Evolutionary conservation across 2,113 vertebrate species (phyloP), one percentile per base, ranked within the genome.

Genomic region (Callionymus lyra): DNA sequence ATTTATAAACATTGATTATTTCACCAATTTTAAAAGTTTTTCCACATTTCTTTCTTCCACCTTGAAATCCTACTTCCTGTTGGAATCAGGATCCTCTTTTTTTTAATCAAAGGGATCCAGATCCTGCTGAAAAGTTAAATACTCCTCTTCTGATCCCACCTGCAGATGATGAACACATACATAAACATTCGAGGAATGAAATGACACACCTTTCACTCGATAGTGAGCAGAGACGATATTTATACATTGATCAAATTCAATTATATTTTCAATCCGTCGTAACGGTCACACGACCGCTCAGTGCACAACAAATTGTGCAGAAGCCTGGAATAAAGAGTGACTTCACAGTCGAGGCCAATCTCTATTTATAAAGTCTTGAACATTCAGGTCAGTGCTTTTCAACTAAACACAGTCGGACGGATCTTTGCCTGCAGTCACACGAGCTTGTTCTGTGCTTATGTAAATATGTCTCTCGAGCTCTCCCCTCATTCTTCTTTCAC

Each of bases 281-380:
- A n/a, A n/a, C n/a, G n/a, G n/a, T n/a, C n/a, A n/a, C n/a, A n/a
- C n/a, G n/a, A n/a, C n/a, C n/a, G n/a, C n/a, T n/a, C n/a, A n/a
- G n/a, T 49, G 60, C 36, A 10, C 53, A 43, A 53, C 45, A 34
- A 48, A 52, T 53, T 48, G 52, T 44, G 63, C 59, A 66, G 5
- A 61, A 53, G 42, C 37, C 58, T 69, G 61, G 59, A 70, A 70
- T 53, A 65, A 75, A 51, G 38, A 14, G 38, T 40, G 44, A 68
- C 44, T 59, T 48, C 41, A 53, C 59, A 47, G 49, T 62, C 56
- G 46, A 32, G 27, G 14, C 31, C 38, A 53, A 16, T 35, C 31
- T 81, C 82, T 85, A 86, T 85, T 85, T 84, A 81, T 85, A 83
- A 69, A 74, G 50, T 46, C 57, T 47, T 74, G 62, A 65, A 67